These are phyloP conservation scores for Athalia cordata DNA, from an alignment of 2,888 invertebrate species.

Conservation along the genomic window DNA sequence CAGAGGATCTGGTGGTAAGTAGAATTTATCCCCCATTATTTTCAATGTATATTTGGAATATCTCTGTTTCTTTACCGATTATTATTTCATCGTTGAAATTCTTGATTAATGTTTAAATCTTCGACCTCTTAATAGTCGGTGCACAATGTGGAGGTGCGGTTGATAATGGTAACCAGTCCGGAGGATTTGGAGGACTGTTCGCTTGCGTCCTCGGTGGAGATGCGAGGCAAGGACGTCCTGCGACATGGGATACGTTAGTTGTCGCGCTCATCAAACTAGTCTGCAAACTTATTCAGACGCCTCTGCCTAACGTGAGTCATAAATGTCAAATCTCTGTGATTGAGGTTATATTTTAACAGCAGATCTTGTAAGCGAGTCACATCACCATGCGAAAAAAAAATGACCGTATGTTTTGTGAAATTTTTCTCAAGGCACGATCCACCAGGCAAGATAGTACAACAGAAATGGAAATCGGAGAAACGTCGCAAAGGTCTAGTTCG, in stretches of 20 bases:
- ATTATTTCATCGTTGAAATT: constrained; percentile 11
- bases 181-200: constrained; percentile 85
- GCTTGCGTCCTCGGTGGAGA: constrained; percentile 83
- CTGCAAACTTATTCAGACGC: constrained; percentile 79
- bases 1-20: constrained; percentile 65
- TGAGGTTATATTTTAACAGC: constrained; percentile 3
- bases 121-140: constrained; percentile 59
- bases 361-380: neutral
- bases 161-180: constrained; percentile 74
- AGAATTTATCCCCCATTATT: neutral
- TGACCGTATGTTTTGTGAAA: neutral
- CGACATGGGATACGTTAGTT: constrained; percentile 83
- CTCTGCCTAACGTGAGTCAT: constrained; percentile 75
- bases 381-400: too few species aligned
- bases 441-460: constrained; percentile 57
- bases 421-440: constrained; percentile 53
- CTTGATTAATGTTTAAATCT: neutral
- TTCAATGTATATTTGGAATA: neutral
- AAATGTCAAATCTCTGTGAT: neutral
- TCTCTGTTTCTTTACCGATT: neutral
- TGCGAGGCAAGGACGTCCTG: constrained; percentile 79
- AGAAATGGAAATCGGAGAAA: constrained; percentile 66
- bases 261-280: constrained; percentile 83
- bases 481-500: constrained; percentile 52
- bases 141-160: constrained; percentile 70